Conservation (phyloP, 2,888 invertebrate species). For the Hyalella azteca region DNA sequence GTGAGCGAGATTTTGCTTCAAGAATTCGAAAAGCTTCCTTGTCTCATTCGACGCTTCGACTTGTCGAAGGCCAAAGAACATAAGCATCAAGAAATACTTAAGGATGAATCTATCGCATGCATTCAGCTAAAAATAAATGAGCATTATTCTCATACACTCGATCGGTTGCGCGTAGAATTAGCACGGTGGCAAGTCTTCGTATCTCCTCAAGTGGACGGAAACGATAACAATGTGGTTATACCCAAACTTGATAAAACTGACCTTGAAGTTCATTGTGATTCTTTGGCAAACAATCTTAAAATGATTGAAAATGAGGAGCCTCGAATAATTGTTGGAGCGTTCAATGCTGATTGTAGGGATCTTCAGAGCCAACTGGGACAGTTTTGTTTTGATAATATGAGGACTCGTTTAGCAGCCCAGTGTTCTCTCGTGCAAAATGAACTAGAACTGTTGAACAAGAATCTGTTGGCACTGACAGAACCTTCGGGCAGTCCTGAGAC, state of each 20-base stretch:
- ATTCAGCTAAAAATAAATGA: conserved; percentile 46
- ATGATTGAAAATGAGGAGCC: not conserved
- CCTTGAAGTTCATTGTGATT: not conserved
- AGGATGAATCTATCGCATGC: conserved; percentile 41
- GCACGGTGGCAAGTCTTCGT: conserved; percentile 47
- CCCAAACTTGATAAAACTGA: not conserved
- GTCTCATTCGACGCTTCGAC: conserved; percentile 46
- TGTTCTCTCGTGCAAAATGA: not conserved
- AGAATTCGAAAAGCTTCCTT: conserved; percentile 48
- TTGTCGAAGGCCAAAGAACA: conserved; percentile 45
- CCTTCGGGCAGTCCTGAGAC: not conserved
- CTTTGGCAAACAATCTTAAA: not conserved
- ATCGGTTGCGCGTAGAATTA: conserved; percentile 42
- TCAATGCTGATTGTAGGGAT: not conserved
- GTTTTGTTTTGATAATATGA: not conserved
- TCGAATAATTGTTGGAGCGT: not conserved
- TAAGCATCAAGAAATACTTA: conserved; percentile 40
- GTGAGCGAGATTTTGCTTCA: conserved; percentile 43
- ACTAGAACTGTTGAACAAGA: not conserved
- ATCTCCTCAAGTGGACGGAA: not conserved
- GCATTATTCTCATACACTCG: conserved; percentile 16
- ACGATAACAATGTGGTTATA: not conserved
- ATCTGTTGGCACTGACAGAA: not conserved
- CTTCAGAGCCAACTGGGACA: not conserved
- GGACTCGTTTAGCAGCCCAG: not conserved